Percentiles rank a stretch among this genome's conserved stretches.
Evolutionary conservation across 2,888 invertebrate genomes (phyloP).

Genomic region (Calameuta idolon): DNA sequence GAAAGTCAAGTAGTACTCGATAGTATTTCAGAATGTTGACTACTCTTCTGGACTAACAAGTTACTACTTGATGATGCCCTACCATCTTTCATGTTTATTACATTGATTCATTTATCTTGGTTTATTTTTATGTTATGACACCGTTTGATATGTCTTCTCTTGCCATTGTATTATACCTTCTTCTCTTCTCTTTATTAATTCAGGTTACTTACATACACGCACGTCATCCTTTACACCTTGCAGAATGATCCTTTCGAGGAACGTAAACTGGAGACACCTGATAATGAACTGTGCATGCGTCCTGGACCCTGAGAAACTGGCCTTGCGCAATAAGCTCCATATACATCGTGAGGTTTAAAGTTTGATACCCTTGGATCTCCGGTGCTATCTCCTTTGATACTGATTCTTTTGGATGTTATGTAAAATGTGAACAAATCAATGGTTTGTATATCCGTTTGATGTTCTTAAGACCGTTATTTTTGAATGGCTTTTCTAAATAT

Average conservation of each 20-base stretch:
- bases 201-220: neutral
- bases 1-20: neutral
- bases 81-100: neutral
- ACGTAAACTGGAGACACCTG: neutral
- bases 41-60: neutral
- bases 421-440: neutral
- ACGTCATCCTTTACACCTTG: neutral
- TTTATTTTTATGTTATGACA: neutral
- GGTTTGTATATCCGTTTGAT: neutral
- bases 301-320: neutral
- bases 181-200: neutral
- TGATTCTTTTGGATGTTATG: neutral
- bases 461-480: neutral
- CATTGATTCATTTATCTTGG: neutral
- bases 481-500: neutral
- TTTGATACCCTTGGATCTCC: neutral
- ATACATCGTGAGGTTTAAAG: neutral
- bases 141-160: neutral
- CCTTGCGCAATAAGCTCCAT: neutral
- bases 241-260: neutral
- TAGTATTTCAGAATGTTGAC: neutral
- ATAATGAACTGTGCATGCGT: neutral
- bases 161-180: neutral
- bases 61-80: neutral
- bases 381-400: neutral